These are phyloP conservation scores for Cyphomyrus discorhynchus DNA, from an alignment of 2,113 vertebrate species.

Conservation along the genomic window DNA sequence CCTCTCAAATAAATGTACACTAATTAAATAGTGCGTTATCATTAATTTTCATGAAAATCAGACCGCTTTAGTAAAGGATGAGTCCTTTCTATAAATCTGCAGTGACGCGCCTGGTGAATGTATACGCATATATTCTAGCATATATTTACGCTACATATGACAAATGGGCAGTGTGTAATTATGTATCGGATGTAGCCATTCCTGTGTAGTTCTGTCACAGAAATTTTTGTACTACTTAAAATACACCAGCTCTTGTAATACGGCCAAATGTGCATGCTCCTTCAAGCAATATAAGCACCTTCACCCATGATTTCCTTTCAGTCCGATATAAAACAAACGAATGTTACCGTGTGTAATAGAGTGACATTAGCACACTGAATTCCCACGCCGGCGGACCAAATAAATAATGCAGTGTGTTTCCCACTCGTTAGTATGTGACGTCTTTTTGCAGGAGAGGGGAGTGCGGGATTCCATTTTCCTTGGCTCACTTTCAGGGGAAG, in stretches of 20 bases:
- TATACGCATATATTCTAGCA: background rate
- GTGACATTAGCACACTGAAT: constrained; percentile 1
- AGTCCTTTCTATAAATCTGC: background rate
- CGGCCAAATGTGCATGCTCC: background rate
- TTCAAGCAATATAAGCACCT: background rate
- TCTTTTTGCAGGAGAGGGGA: background rate
- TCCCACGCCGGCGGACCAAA: background rate
- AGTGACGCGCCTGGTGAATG: background rate
- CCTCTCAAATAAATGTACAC: background rate
- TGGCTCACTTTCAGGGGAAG: background rate
- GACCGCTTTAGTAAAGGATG: background rate
- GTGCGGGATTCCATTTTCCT: background rate
- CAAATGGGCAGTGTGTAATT: background rate
- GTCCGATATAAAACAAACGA: background rate
- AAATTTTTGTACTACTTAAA: background rate
- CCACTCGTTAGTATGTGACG: background rate
- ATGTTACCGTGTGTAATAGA: background rate
- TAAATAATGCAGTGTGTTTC: constrained; percentile 3
- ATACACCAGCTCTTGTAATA: background rate
- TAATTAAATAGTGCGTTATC: background rate
- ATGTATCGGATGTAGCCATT: background rate
- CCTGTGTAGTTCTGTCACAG: background rate
- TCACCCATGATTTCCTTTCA: background rate
- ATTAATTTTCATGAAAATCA: background rate
- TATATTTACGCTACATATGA: background rate